Evolutionary conservation across 1,140 invertebrate genomes (phyloP).

Genomic region (Drosophila erecta): DNA sequence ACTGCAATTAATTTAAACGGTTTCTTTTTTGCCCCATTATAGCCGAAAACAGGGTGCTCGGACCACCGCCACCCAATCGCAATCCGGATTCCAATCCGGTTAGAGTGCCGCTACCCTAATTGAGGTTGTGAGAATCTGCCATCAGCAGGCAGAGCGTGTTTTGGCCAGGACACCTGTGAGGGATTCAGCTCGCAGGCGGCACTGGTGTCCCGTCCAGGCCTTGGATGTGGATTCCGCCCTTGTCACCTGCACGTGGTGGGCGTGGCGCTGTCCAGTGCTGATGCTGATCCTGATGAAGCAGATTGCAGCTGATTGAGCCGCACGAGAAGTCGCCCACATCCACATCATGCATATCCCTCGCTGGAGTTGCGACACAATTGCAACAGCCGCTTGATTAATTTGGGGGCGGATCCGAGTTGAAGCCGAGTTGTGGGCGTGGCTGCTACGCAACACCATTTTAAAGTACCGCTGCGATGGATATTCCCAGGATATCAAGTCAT

Average conservation of each 20-base stretch:
- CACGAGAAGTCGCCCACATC: conserved; percentile 5
- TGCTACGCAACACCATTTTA: conserved; percentile 66
- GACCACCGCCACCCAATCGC: conserved; percentile 8
- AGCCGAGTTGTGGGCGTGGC: conserved; percentile 70
- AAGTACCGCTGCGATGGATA: conserved; percentile 12
- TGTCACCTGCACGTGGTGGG: conserved; percentile 56
- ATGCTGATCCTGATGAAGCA: conserved; percentile 48
- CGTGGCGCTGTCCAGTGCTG: conserved; percentile 35
- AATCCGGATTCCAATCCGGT: conserved; percentile 44
- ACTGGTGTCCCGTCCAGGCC: conserved; percentile 13
- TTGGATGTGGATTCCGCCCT: conserved; percentile 14
- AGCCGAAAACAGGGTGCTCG: conserved; percentile 29
- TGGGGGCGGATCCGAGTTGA: conserved; percentile 60
- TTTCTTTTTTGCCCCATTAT: conserved; percentile 51
- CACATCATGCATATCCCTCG: not conserved
- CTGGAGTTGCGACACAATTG: conserved; percentile 49
- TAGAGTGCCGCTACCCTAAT: conserved; percentile 59
- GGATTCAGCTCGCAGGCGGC: conserved; percentile 6
- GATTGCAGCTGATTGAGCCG: conserved; percentile 29
- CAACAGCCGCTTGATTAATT: conserved; percentile 81
- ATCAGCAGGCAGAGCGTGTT: conserved; percentile 9
- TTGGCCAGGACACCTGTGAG: conserved; percentile 27
- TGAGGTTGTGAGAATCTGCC: conserved; percentile 74
- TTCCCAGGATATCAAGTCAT: not conserved
- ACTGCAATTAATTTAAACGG: conserved; percentile 75